Percentiles rank a stretch among this genome's conserved stretches.
Conservation (phyloP, 2,797 vertebrate genomes). For the Pseudochirops cupreus region DNA sequence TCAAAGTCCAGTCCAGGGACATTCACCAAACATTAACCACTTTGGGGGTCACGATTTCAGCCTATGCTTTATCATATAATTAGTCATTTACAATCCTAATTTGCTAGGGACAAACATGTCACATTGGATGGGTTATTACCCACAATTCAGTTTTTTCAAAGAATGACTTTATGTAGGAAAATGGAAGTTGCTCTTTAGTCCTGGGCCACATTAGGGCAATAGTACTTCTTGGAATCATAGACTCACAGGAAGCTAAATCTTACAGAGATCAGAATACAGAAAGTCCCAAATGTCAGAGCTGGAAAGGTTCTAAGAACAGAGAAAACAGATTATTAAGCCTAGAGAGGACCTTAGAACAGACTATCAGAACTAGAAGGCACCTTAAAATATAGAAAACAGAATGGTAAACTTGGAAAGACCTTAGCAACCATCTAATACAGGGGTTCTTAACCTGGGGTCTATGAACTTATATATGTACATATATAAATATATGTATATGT, state of each 20-base stretch:
- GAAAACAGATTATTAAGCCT: neutral
- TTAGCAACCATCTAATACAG: neutral
- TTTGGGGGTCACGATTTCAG: conserved; percentile 66
- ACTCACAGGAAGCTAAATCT: neutral
- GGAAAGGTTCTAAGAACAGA: neutral
- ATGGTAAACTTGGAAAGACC: neutral
- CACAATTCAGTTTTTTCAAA: neutral
- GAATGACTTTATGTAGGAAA: neutral
- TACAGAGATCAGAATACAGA: neutral
- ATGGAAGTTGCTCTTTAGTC: neutral
- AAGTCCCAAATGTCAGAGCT: neutral
- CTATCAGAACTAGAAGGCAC: neutral
- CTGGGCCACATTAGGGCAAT: neutral
- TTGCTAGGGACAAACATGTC: neutral
- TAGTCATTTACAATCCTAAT: conserved; percentile 65
- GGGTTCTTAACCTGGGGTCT: neutral
- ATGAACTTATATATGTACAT: neutral
- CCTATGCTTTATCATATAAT: conserved; percentile 65
- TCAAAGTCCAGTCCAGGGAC: conserved; percentile 79
- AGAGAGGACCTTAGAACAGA: neutral
- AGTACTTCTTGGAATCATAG: neutral
- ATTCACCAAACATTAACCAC: conserved; percentile 82
- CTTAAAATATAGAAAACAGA: neutral
- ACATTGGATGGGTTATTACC: neutral
- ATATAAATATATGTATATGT: neutral